Evolutionary conservation across 2,113 vertebrate species (phyloP).

Genomic region (Chitala chitala): DNA sequence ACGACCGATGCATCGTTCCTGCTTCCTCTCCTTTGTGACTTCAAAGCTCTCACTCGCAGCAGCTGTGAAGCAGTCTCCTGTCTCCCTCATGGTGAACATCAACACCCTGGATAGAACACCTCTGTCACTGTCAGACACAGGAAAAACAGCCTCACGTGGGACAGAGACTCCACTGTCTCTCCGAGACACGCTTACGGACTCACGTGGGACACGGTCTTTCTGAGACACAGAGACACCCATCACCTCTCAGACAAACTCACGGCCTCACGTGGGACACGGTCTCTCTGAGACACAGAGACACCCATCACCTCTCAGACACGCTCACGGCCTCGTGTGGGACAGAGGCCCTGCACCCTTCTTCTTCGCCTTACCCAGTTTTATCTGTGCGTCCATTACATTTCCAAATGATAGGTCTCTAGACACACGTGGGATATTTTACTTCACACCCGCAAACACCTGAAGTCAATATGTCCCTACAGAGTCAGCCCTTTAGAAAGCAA

Average conservation of each 20-base stretch:
- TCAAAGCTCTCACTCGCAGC: constrained; percentile 7
- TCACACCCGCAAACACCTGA: too few species aligned
- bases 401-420: too few species aligned
- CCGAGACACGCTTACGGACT: background rate
- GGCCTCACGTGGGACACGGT: background rate
- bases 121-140: constrained; percentile 7
- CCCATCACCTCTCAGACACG: too few species aligned
- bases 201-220: background rate
- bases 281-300: background rate
- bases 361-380: too few species aligned
- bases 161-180: background rate
- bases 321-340: too few species aligned
- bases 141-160: background rate
- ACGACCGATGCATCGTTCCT: background rate
- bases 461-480: too few species aligned
- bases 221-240: background rate
- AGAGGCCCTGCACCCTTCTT: too few species aligned
- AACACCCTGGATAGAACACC: background rate
- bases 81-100: background rate
- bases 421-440: too few species aligned
- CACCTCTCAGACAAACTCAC: background rate
- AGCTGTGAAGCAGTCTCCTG: constrained; percentile 13
- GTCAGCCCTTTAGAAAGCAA: too few species aligned
- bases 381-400: too few species aligned
- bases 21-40: constrained; percentile 4